phyloP scores from a whole-genome alignment of 2,797 vertebrate species.

The Lagodon rhomboides region DNA sequence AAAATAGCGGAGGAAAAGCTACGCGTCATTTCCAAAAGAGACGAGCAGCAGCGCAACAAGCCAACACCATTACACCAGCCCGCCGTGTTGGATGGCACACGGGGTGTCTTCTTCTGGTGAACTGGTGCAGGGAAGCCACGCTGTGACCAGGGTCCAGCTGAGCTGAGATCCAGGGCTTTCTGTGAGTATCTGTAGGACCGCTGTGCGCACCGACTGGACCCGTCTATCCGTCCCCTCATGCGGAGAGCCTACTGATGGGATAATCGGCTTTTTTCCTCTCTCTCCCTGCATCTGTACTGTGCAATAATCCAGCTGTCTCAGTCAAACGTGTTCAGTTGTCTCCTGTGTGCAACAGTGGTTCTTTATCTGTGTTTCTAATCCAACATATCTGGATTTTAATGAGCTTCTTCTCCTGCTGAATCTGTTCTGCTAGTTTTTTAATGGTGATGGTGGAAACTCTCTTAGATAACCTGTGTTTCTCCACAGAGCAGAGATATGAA shows the following conservation, averaged over 20 bases:
- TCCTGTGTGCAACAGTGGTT: constrained; percentile 25
- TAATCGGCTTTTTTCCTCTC: constrained; percentile 28
- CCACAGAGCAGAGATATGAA: constrained; percentile 64
- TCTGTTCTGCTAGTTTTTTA: constrained; percentile 39
- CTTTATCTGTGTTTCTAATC: constrained; percentile 12
- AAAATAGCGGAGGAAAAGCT: constrained; percentile 48
- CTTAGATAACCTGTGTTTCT: constrained; percentile 36
- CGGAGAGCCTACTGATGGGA: constrained; percentile 42
- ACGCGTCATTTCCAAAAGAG: constrained; percentile 76
- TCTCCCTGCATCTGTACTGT: constrained; percentile 40
- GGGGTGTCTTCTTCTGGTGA: constrained; percentile 56
- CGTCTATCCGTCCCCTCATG: constrained; percentile 36
- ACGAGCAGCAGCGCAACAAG: constrained; percentile 78
- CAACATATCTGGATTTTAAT: constrained; percentile 26
- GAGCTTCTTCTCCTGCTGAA: constrained; percentile 29
- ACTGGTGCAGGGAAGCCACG: constrained; percentile 68
- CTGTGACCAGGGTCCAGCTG: constrained; percentile 60
- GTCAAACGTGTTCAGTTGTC: constrained; percentile 26
- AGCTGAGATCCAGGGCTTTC: constrained; percentile 58
- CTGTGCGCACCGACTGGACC: constrained; percentile 69
- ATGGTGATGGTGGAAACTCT: constrained; percentile 27
- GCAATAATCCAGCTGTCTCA: constrained; percentile 21
- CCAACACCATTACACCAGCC: constrained; percentile 59
- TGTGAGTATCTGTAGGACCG: constrained; percentile 71
- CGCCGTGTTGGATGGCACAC: constrained; percentile 66